Base-by-base conservation (phyloP, 2,113 vertebrate genomes). In the Datnioides undecimradiatus region DNA sequence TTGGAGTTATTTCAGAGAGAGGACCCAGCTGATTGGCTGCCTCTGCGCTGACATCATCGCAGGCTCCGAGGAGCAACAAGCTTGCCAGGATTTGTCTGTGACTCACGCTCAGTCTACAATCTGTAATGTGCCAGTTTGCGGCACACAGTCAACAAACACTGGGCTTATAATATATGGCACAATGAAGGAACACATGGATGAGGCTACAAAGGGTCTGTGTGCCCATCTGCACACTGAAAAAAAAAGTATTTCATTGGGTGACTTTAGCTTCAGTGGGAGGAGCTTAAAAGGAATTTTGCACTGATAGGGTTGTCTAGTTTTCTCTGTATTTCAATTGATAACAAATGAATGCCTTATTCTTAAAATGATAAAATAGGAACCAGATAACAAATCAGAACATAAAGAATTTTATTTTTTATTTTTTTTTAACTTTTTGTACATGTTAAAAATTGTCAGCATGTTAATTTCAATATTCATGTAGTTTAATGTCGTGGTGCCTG, bases 81-180 rank as follows among this genome's bases (percentile, higher is more conserved):
- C 83, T 72, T 2, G 67, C 79, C 89, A 89, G 80, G 66, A 57
- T 78, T 70, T 72, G 82, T 77, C 79, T 36, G 69, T 88, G 87
- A 90, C 79, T 92, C 51, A 86, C 13, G 1, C 46, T 79, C 52
- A 59, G 58, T 82, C 75, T 81, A 57, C 72, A 57, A 49, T 87
- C 79, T 84, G 69, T 76, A 73, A 48, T 65, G 83, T 72, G 74
- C 81, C 85, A 78, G 73, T 83, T 76, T 79, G 58, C 49, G 80
- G 83, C 80, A 43, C 65, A 67, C 70, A 68, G 12, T 76, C 84
- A 78, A 83, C 85, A 89, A 85, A 90, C 80, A 45, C 64, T 84
- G 63, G 74, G 69, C 38, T 84, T 73, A 46, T 65, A 52, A 60
- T 83, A 51, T 75, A 38, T n/a, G 73, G 72, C 52, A 84, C 73